Percentiles rank a stretch among this genome's conserved stretches.
Conservation (phyloP, 2,797 vertebrate species). For the Protosalanx chinensis region DNA sequence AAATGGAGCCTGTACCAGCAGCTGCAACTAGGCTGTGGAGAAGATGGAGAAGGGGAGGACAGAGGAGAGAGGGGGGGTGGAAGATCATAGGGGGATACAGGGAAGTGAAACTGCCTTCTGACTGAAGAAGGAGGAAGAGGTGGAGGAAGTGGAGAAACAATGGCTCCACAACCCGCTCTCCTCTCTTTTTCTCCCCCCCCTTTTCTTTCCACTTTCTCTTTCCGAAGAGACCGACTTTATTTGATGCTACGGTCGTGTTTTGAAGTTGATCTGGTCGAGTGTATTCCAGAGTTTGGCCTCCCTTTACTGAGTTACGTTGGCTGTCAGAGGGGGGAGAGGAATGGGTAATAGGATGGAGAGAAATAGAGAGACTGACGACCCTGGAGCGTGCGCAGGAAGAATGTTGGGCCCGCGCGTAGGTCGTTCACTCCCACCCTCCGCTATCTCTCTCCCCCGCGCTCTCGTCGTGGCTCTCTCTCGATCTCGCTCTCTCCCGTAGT, state of each 20-base stretch:
- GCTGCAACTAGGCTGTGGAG: constrained; percentile 53
- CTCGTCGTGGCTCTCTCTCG: constrained; percentile 16
- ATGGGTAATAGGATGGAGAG: constrained; percentile 18
- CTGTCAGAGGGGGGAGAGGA: constrained; percentile 20
- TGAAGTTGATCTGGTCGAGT: too few species aligned
- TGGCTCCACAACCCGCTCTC: constrained; percentile 50
- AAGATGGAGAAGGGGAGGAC: constrained; percentile 42
- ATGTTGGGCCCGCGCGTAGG: constrained; percentile 5
- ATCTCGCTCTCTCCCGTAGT: neutral
- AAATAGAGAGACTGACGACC: constrained; percentile 13
- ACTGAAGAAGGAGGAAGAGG: constrained; percentile 69
- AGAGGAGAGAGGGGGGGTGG: constrained; percentile 65
- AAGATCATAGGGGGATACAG: constrained; percentile 64
- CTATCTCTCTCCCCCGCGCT: neutral
- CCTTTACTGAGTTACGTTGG: constrained; percentile 1
- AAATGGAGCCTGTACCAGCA: constrained; percentile 57
- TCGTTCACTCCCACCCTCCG: too few species aligned
- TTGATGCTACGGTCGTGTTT: too few species aligned
- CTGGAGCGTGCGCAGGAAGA: constrained; percentile 12
- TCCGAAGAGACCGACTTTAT: neutral
- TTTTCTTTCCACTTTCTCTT: constrained; percentile 6
- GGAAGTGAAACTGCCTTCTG: constrained; percentile 72
- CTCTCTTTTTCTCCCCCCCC: constrained; percentile 6
- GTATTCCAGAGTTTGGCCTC: neutral
- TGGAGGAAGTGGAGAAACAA: constrained; percentile 81